A percentile compares a stretch with the other conserved stretches of the same genome.
Conservation (phyloP, 2,113 vertebrate genomes). For the Xiphorhynchus elegans region DNA sequence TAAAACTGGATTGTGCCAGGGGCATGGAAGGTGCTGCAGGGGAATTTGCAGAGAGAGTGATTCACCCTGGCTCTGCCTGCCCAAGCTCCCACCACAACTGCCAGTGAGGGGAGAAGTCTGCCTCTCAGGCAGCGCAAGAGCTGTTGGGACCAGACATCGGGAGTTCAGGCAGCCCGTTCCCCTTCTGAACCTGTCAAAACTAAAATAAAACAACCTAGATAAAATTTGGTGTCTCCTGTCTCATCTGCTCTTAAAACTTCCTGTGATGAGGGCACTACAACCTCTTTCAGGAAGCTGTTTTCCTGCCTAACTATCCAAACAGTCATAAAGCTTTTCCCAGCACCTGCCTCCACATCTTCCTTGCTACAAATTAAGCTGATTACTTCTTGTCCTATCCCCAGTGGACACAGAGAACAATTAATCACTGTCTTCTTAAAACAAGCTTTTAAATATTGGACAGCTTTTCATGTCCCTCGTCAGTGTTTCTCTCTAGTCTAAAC, state of each 20-base stretch:
- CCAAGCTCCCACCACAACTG: fast-evolving
- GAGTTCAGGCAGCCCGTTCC: neutral
- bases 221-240: neutral
- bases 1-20: neutral
- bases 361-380: conserved; percentile 49
- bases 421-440: conserved; percentile 56
- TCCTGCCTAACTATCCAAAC: conserved; percentile 17
- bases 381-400: conserved; percentile 29
- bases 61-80: neutral
- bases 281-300: conserved; percentile 1
- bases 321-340: conserved; percentile 12
- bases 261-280: neutral
- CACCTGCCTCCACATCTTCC: conserved; percentile 35
- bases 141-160: neutral
- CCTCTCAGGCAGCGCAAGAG: neutral
- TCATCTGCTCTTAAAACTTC: neutral
- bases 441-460: conserved; percentile 33
- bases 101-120: neutral
- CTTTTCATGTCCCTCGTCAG: neutral
- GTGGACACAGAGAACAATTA: conserved; percentile 41
- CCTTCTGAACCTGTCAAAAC: neutral
- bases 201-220: neutral
- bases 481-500: neutral
- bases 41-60: neutral
- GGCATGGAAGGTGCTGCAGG: neutral